These are phyloP conservation scores for Aplysina aerophoba DNA, from an alignment of 37 sponge, comb jelly and placozoan genomes.

Conservation along the genomic window DNA sequence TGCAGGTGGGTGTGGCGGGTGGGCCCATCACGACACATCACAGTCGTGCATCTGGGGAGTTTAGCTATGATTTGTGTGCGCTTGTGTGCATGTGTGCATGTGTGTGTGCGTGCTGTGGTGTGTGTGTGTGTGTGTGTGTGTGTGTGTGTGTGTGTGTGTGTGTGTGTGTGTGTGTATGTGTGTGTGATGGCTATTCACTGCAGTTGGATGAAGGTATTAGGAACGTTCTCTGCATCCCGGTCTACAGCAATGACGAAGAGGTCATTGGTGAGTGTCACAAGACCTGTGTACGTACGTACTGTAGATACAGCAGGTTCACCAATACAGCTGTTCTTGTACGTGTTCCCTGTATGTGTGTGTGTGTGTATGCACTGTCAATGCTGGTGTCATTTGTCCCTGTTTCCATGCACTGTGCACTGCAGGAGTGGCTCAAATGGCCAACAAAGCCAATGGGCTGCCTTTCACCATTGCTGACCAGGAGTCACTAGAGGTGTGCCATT, in stretches of 20 bases:
- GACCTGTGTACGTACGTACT: not conserved
- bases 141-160: too few species aligned
- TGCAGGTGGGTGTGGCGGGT: too few species aligned
- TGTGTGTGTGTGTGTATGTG: too few species aligned
- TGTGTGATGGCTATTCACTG: not conserved
- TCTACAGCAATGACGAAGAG: slow-evolving; percentile 59
- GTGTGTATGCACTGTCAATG: not conserved
- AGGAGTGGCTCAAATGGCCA: slow-evolving; percentile 83
- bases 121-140: too few species aligned
- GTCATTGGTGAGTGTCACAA: slow-evolving; percentile 54
- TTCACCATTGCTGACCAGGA: slow-evolving; percentile 79
- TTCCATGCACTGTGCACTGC: slow-evolving; percentile 11
- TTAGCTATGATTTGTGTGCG: too few species aligned
- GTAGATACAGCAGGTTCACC: not conserved
- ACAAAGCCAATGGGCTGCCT: slow-evolving; percentile 68
- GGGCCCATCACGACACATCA: too few species aligned
- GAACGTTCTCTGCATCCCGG: slow-evolving; percentile 77
- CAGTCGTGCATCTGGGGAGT: too few species aligned
- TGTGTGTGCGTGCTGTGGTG: too few species aligned
- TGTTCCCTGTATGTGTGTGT: not conserved
- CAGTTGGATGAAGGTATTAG: slow-evolving; percentile 37
- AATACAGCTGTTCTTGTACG: not conserved
- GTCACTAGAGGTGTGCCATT: slow-evolving; percentile 61
- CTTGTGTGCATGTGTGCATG: too few species aligned
- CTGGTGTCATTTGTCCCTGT: not conserved